phyloP scores from a whole-genome alignment of 1,140 invertebrate genomes.

The Microplitis mediator region DNA sequence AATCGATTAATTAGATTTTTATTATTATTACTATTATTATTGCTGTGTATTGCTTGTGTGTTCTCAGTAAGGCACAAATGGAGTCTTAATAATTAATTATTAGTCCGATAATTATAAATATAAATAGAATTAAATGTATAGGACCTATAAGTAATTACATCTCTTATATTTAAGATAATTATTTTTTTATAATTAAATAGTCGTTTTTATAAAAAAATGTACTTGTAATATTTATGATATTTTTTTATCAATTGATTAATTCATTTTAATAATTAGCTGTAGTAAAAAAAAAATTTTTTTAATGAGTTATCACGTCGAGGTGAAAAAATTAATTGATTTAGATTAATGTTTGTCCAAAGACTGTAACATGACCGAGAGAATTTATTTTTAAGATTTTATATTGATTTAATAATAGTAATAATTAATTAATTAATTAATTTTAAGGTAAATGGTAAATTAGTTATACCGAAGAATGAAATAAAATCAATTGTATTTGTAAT shows the following conservation, averaged over 20 bases:
- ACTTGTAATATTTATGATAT: too few relatives aligned
- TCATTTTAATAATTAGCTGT: too few relatives aligned
- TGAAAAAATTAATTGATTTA: conserved; percentile 15
- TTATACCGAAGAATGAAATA: conserved; percentile 2
- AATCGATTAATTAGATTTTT: conserved; percentile 21
- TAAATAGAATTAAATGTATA: too few relatives aligned
- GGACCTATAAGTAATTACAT: too few relatives aligned
- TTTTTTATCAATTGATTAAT: too few relatives aligned
- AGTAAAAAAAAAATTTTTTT: conserved; percentile 3
- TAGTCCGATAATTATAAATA: too few relatives aligned
- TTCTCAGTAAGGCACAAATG: background rate
- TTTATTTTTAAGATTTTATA: background rate
- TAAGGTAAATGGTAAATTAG: conserved; percentile 8
- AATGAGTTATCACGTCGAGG: conserved; percentile 15
- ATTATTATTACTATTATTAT: conserved; percentile 28
- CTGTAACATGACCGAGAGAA: conserved; percentile 34
- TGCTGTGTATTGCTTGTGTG: conserved; percentile 42
- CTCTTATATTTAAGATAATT: too few relatives aligned
- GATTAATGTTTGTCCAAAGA: conserved; percentile 41
- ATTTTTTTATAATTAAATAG: too few relatives aligned
- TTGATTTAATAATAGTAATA: background rate
- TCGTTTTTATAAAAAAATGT: too few relatives aligned
- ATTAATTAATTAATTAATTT: conserved; percentile 10
- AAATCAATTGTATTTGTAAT: conserved; percentile 8
- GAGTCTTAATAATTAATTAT: background rate